These are phyloP conservation scores for Colletes gigas DNA, from an alignment of 1,140 invertebrate genomes.

Conservation along the genomic window DNA sequence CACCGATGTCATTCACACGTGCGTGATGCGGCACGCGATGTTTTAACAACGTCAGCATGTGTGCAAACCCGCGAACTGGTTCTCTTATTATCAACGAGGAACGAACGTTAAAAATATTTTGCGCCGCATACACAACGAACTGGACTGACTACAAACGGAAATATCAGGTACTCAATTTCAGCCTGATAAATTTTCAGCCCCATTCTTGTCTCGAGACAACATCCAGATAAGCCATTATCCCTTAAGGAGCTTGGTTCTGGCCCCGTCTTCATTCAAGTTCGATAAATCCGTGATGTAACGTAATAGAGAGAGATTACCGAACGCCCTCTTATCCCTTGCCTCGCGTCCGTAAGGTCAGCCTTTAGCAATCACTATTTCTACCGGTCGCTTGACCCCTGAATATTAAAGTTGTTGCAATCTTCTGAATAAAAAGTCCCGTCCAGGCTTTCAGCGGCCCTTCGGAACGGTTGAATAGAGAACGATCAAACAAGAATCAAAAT, in stretches of 20 bases:
- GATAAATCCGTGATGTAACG: constrained; percentile 66
- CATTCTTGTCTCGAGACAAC: constrained; percentile 27
- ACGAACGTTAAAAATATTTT: constrained; percentile 15
- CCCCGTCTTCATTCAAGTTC: constrained; percentile 57
- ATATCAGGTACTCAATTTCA: constrained; percentile 8
- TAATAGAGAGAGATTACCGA: constrained; percentile 64
- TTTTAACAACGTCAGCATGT: constrained; percentile 1
- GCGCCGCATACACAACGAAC: constrained; percentile 7
- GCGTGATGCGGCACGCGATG: background rate
- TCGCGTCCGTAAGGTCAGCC: constrained; percentile 53
- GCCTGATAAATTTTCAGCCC: constrained; percentile 27
- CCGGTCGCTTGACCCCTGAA: constrained; percentile 49
- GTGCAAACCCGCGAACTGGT: constrained; percentile 24
- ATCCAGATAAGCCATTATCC: constrained; percentile 65
- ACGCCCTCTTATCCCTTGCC: constrained; percentile 47
- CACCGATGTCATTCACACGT: constrained; percentile 4
- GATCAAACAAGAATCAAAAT: constrained; percentile 15
- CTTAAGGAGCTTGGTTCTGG: constrained; percentile 59
- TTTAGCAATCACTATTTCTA: constrained; percentile 59
- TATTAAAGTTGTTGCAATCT: constrained; percentile 54
- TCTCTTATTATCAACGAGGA: constrained; percentile 7
- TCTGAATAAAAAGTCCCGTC: constrained; percentile 23
- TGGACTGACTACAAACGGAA: background rate
- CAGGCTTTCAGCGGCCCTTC: constrained; percentile 11
- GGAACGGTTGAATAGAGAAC: constrained; percentile 21